phyloP scores from a whole-genome alignment of 2,888 invertebrate species.

The Trissolcus brochymenae region DNA sequence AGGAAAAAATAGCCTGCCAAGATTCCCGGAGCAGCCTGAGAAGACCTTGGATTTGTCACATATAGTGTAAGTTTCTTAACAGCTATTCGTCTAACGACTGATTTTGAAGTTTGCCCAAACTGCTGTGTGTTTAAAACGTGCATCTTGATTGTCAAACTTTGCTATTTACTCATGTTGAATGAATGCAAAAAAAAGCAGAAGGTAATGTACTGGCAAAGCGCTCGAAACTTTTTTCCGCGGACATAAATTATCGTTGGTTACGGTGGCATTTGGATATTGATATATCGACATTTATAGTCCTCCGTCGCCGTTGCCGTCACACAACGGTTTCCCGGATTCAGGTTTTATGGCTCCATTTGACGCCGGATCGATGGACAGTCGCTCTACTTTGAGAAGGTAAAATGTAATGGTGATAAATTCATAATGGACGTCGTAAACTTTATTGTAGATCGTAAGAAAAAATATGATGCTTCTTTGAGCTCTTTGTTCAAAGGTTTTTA shows the following conservation, averaged over 20 bases:
- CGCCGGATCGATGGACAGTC: constrained; percentile 86
- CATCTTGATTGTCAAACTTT: constrained; percentile 2
- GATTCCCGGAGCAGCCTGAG: constrained; percentile 95
- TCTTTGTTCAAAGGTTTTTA: not conserved
- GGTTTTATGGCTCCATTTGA: constrained; percentile 83
- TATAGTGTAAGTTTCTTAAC: constrained; percentile 86
- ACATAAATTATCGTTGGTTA: constrained; percentile 24
- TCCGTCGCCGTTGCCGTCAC: constrained; percentile 93
- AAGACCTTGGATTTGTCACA: constrained; percentile 96
- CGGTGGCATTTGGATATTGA: constrained; percentile 35
- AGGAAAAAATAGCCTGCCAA: constrained; percentile 86
- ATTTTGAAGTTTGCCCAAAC: not conserved
- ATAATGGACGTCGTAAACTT: constrained; percentile 34
- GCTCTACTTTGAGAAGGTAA: constrained; percentile 80
- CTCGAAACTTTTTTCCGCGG: not conserved
- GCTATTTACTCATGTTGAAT: not conserved
- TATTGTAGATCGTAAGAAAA: constrained; percentile 24
- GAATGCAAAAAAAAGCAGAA: not conserved
- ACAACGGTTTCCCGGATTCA: constrained; percentile 92
- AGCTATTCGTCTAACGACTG: not conserved
- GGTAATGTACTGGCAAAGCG: constrained; percentile 29
- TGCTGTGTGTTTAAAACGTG: not conserved
- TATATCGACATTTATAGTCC: constrained; percentile 79
- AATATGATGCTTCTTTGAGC: not conserved
- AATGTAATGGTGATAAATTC: constrained; percentile 44